These are phyloP conservation scores for Loris lydekkerianus DNA, from an alignment of 2,797 vertebrate genomes.

Conservation along the genomic window DNA sequence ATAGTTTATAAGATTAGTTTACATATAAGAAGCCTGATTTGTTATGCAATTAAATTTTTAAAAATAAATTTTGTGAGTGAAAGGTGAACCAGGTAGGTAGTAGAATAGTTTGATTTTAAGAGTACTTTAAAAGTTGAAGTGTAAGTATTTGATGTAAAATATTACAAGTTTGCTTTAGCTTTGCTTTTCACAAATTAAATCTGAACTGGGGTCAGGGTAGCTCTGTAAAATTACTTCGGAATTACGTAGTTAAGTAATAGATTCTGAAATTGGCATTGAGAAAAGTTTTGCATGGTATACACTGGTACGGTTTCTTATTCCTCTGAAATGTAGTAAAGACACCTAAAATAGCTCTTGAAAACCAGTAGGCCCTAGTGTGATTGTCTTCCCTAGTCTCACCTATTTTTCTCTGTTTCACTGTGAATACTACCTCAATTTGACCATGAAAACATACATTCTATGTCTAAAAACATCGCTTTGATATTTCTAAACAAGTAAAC, in stretches of 20 bases:
- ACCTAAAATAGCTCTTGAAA: constrained; percentile 70
- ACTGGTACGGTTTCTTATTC: constrained; percentile 57
- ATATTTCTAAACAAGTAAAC: constrained; percentile 67
- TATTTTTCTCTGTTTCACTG: background rate
- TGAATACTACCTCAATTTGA: constrained; percentile 73
- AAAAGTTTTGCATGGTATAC: constrained; percentile 53
- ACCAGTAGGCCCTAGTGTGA: constrained; percentile 28
- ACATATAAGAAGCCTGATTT: constrained; percentile 62
- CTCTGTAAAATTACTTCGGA: constrained; percentile 42
- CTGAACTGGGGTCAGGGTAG: constrained; percentile 53
- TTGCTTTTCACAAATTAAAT: constrained; percentile 69
- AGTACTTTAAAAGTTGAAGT: constrained; percentile 69
- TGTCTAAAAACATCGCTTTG: constrained; percentile 66
- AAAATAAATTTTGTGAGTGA: constrained; percentile 65
- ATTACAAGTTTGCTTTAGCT: constrained; percentile 63
- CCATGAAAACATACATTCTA: constrained; percentile 40
- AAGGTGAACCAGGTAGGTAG: constrained; percentile 76
- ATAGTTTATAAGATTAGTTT: constrained; percentile 63
- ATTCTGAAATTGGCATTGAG: constrained; percentile 63
- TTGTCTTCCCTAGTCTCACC: constrained; percentile 58
- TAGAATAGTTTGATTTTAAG: constrained; percentile 69
- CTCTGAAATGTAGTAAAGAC: constrained; percentile 59
- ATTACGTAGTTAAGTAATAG: constrained; percentile 60
- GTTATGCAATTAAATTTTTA: constrained; percentile 68
- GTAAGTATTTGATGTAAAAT: constrained; percentile 62